phyloP scores from a whole-genome alignment of 1,140 invertebrate genomes.

The Pentalonia nigronervosa region DNA sequence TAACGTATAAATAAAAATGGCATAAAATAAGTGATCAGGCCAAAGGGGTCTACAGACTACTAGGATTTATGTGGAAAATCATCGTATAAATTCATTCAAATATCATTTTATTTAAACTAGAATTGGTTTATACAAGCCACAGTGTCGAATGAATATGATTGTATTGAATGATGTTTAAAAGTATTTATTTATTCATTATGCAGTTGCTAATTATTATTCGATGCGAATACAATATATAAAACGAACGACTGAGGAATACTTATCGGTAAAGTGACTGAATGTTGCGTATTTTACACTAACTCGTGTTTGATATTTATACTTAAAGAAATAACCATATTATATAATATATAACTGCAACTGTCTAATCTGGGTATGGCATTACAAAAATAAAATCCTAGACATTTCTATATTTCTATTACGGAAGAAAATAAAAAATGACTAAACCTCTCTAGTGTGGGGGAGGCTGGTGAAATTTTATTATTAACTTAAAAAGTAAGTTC shows the following conservation, averaged over 20 bases:
- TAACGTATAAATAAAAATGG: background rate
- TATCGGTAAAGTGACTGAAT: background rate
- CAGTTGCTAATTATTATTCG: background rate
- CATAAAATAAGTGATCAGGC: background rate
- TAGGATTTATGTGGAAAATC: background rate
- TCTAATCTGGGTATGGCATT: background rate
- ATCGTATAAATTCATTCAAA: background rate
- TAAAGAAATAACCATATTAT: background rate
- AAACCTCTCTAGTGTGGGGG: background rate
- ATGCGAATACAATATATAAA: background rate
- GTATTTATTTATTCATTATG: background rate
- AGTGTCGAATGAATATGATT: background rate
- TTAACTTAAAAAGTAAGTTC: background rate
- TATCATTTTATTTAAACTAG: background rate
- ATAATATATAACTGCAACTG: background rate
- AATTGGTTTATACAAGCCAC: background rate
- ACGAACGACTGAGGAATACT: background rate
- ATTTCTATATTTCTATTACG: background rate
- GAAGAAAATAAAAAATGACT: background rate
- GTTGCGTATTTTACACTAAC: background rate
- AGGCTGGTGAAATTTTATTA: background rate
- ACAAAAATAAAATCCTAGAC: background rate
- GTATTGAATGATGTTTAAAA: background rate
- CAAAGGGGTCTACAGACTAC: background rate
- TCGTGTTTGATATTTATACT: background rate